phyloP scores from a whole-genome alignment of 2,888 invertebrate species.

The Catocala nupta region DNA sequence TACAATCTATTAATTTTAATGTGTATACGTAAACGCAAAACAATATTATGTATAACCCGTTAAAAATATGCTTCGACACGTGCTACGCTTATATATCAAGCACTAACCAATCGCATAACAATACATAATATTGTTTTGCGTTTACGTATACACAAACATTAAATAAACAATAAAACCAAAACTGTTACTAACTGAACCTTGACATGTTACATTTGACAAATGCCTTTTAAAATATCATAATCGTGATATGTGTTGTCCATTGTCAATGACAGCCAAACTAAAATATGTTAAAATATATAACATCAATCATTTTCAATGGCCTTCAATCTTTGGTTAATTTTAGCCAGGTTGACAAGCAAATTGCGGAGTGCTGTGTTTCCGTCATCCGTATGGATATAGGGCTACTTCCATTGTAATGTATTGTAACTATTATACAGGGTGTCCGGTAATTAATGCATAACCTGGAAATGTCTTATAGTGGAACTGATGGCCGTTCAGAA shows the following conservation, averaged over 20 bases:
- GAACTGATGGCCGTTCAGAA: no score
- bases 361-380: constrained; percentile 34
- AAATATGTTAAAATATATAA: constrained; percentile 26
- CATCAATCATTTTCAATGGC: constrained; percentile 43
- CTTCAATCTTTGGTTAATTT: constrained; percentile 39
- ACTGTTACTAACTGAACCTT: constrained; percentile 17
- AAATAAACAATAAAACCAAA: background rate
- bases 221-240: constrained; percentile 6
- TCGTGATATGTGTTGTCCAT: constrained; percentile 7
- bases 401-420: constrained; percentile 2
- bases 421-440: background rate
- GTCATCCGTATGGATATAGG: constrained; percentile 20
- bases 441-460: no score
- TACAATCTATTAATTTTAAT: no score
- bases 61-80: no score
- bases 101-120: no score
- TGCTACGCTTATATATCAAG: no score
- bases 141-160: background rate
- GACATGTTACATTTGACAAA: constrained; percentile 14
- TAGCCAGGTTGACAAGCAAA: constrained; percentile 31
- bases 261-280: constrained; percentile 28
- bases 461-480: no score
- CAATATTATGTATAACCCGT: no score
- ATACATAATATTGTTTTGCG: no score
- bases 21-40: no score